A percentile compares a stretch with the other conserved stretches of the same genome.
Conservation (phyloP, 2,888 invertebrate species). For the Synanthedon tipuliformis region DNA sequence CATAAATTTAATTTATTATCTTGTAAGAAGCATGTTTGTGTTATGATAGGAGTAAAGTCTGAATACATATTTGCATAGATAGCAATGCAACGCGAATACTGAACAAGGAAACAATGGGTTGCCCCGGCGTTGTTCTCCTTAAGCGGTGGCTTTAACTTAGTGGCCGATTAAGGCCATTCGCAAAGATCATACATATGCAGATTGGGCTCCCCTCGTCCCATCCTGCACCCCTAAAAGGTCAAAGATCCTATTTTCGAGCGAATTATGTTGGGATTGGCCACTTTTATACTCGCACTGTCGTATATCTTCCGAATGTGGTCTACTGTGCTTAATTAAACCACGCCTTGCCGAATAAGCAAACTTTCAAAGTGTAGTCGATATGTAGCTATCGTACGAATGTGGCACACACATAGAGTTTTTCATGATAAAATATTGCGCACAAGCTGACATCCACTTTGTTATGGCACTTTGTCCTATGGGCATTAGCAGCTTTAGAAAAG, state of each 20-base stretch:
- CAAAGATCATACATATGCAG: not conserved
- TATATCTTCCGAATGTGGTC: not conserved
- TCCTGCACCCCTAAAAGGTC: not conserved
- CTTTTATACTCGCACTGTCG: not conserved
- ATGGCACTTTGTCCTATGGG: no score
- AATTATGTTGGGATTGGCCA: not conserved
- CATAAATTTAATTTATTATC: not conserved
- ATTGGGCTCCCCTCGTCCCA: not conserved
- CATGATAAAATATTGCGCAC: no score
- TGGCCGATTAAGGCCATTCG: no score
- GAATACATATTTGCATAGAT: not conserved
- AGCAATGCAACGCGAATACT: not conserved
- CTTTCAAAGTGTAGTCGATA: no score
- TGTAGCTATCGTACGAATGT: no score
- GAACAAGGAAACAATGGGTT: no score
- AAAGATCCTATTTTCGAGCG: not conserved
- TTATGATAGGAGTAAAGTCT: not conserved
- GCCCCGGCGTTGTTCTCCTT: no score
- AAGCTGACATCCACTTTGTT: no score
- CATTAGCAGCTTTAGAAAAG: no score
- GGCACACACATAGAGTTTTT: no score
- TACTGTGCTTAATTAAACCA: not conserved
- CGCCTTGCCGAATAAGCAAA: not conserved
- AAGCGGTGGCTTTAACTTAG: no score
- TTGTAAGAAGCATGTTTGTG: not conserved